phyloP scores from a whole-genome alignment of 1,140 invertebrate genomes.

The Aphidius gifuensis region DNA sequence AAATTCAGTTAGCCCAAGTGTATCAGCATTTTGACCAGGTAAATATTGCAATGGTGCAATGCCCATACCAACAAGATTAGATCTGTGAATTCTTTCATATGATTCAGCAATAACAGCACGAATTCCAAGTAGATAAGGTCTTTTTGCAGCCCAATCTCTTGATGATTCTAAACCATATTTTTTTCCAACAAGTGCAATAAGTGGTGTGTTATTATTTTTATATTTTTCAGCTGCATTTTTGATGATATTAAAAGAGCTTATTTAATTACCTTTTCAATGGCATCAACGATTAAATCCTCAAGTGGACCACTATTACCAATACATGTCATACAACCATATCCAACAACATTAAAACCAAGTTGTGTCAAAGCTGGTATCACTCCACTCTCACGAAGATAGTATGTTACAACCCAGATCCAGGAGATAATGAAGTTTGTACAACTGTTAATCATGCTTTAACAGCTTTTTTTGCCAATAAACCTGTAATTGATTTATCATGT shows the following conservation, averaged over 20 bases:
- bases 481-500: slow-evolving; percentile 50
- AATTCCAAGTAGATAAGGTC: slow-evolving; percentile 87
- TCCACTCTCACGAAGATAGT: slow-evolving; percentile 86
- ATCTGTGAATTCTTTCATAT: slow-evolving; percentile 93
- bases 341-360: slow-evolving; percentile 90
- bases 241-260: not conserved
- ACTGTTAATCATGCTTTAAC: slow-evolving; percentile 86
- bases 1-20: slow-evolving; percentile 78
- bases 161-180: slow-evolving; percentile 97
- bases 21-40: slow-evolving; percentile 77
- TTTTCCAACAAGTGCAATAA: slow-evolving; percentile 92
- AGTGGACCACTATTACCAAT: slow-evolving; percentile 97
- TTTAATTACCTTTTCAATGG: slow-evolving; percentile 81
- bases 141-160: slow-evolving; percentile 98
- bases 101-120: slow-evolving; percentile 95
- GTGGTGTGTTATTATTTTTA: slow-evolving; percentile 62
- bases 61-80: slow-evolving; percentile 97
- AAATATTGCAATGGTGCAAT: slow-evolving; percentile 93
- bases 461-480: slow-evolving; percentile 91
- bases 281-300: slow-evolving; percentile 84
- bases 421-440: slow-evolving; percentile 93
- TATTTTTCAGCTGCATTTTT: slow-evolving; percentile 86
- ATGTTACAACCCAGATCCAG: slow-evolving; percentile 97
- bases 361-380: slow-evolving; percentile 83
- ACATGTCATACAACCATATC: slow-evolving; percentile 99